These are phyloP conservation scores for Trachelus troglodyta DNA, from an alignment of 2,888 invertebrate genomes.

Conservation along the genomic window DNA sequence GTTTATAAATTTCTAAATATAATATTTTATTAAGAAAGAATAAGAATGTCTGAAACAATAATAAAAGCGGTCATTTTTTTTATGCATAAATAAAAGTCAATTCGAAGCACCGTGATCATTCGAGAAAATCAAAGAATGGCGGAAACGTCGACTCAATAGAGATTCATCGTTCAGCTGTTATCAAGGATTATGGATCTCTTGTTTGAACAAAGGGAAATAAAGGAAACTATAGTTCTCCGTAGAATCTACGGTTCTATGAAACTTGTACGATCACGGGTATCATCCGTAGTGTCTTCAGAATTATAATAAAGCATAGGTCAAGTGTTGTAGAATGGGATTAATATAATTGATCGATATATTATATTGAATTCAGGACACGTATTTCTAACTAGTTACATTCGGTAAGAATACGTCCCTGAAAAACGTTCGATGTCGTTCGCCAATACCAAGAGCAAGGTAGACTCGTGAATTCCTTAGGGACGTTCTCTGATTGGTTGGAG, in stretches of 20 bases:
- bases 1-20: neutral
- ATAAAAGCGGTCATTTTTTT: neutral
- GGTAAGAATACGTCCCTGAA: neutral
- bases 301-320: neutral
- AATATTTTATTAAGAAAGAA: neutral
- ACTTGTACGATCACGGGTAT: neutral
- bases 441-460: neutral
- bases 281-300: neutral
- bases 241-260: too few relatives aligned
- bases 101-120: neutral
- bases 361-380: neutral
- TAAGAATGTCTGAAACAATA: neutral
- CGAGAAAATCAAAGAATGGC: neutral
- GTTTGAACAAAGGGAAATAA: neutral
- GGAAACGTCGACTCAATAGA: neutral
- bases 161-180: neutral
- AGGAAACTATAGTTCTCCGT: neutral
- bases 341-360: neutral
- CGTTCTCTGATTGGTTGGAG: conserved; percentile 1
- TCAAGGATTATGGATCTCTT: neutral
- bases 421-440: neutral
- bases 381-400: neutral
- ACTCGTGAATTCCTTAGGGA: neutral
- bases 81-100: neutral
- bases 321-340: neutral